These are phyloP conservation scores for Euphydryas editha DNA, from an alignment of 2,888 invertebrate genomes.

Conservation along the genomic window DNA sequence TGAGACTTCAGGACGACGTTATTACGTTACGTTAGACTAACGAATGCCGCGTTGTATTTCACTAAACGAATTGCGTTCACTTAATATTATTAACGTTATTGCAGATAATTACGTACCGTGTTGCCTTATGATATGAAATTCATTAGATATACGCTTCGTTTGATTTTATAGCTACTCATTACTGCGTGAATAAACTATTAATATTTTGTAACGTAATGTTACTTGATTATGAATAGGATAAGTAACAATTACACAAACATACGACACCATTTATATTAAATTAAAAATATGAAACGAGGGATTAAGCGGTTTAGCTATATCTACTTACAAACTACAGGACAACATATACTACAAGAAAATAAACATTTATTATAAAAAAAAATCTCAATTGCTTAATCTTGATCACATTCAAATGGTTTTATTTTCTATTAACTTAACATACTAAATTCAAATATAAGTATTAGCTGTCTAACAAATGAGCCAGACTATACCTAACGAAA, in stretches of 20 bases:
- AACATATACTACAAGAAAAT: no score
- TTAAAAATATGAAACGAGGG: no score
- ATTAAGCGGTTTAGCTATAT: no score
- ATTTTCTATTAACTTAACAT: no score
- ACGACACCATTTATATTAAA: no score
- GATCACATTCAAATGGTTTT: no score
- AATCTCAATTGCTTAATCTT: no score
- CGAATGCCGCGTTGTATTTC: conserved; percentile 8
- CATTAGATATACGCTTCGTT: conserved; percentile 27
- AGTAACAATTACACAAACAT: neutral
- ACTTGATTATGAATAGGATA: neutral
- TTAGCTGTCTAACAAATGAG: no score
- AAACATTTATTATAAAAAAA: neutral
- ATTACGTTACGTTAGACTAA: conserved; percentile 7
- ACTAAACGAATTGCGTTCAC: conserved; percentile 48
- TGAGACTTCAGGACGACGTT: neutral
- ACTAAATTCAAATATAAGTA: no score
- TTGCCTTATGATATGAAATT: conserved; percentile 47
- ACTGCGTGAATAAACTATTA: conserved; percentile 4
- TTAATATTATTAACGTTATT: conserved; percentile 67
- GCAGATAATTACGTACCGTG: conserved; percentile 47
- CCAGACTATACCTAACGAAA: no score
- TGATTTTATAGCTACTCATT: conserved; percentile 12
- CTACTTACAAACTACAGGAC: no score
- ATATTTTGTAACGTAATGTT: conserved; percentile 12